A percentile compares a stretch with the other conserved stretches of the same genome.
phyloP scores from a whole-genome alignment of 2,888 invertebrate genomes.

The Priapulus caudatus region DNA sequence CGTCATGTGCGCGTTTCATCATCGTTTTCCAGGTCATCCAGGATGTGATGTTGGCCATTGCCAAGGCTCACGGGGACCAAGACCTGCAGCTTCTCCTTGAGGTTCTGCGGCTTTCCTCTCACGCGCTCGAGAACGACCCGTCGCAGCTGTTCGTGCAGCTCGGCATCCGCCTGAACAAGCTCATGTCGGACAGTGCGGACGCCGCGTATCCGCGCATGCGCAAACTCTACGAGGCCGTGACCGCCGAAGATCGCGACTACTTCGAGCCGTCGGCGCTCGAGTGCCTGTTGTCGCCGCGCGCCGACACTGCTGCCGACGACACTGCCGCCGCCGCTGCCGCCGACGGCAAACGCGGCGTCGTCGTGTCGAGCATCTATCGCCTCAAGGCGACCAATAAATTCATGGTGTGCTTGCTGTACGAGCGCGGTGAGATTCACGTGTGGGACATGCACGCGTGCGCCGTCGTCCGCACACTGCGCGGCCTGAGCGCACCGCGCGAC shows the following conservation, averaged over 20 bases:
- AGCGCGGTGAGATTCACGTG: conserved; percentile 62
- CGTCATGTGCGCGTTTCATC: no score
- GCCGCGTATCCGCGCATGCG: not conserved
- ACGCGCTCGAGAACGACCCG: conserved; percentile 64
- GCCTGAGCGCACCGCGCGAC: conserved; percentile 63
- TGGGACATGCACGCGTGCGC: conserved; percentile 57
- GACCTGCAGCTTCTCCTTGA: conserved; percentile 51
- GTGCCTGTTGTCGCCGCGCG: not conserved
- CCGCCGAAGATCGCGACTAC: no score
- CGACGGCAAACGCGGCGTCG: not conserved
- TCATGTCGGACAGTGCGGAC: not conserved
- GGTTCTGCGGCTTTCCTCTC: conserved; percentile 56
- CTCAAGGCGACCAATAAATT: conserved; percentile 55
- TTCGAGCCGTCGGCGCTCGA: not conserved
- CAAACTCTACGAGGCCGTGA: not conserved
- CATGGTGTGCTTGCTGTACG: conserved; percentile 60
- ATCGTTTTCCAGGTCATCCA: not conserved
- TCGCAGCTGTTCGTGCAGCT: conserved; percentile 66
- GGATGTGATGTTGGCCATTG: not conserved
- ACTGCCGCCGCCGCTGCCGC: no score
- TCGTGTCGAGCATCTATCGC: conserved; percentile 41
- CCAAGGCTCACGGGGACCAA: conserved; percentile 30
- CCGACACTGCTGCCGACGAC: not conserved
- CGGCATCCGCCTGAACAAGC: conserved; percentile 37
- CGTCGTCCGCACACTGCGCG: conserved; percentile 55